Conservation (phyloP, 2,113 vertebrate species). For the Thalassarche chlororhynchos region DNA sequence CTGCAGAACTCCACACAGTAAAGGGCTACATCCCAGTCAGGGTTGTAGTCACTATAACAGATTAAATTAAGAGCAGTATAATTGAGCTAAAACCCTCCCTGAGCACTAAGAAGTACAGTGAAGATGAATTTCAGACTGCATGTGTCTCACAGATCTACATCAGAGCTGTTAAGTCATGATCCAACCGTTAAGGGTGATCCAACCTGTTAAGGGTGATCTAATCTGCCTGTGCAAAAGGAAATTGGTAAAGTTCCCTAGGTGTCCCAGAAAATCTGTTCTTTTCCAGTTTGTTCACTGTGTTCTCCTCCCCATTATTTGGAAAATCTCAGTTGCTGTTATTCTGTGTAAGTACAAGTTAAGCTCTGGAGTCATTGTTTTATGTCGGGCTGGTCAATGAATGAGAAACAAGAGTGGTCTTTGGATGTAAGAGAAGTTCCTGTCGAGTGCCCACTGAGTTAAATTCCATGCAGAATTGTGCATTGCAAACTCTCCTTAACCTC, state of each 20-base stretch:
- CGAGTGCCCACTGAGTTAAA: neutral
- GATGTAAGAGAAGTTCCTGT: neutral
- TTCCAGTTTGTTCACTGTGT: neutral
- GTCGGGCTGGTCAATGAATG: neutral
- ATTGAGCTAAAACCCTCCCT: neutral
- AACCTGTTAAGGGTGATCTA: neutral
- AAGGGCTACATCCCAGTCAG: neutral
- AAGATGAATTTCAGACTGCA: neutral
- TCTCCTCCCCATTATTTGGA: neutral
- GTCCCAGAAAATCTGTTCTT: neutral
- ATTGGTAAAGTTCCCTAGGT: neutral
- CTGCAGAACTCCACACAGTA: neutral
- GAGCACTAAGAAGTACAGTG: neutral
- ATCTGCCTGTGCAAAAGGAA: neutral
- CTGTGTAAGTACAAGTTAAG: fast-evolving
- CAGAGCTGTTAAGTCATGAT: neutral
- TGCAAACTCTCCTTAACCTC: neutral
- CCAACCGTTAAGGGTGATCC: neutral
- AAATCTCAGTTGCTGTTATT: neutral
- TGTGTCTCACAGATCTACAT: neutral
- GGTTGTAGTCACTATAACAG: neutral
- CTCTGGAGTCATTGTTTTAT: neutral
- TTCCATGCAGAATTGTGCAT: neutral
- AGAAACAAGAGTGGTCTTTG: neutral
- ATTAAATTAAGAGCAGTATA: neutral